Base-by-base conservation (phyloP, 2,888 invertebrate genomes). In the Amphiduros pacificus region DNA sequence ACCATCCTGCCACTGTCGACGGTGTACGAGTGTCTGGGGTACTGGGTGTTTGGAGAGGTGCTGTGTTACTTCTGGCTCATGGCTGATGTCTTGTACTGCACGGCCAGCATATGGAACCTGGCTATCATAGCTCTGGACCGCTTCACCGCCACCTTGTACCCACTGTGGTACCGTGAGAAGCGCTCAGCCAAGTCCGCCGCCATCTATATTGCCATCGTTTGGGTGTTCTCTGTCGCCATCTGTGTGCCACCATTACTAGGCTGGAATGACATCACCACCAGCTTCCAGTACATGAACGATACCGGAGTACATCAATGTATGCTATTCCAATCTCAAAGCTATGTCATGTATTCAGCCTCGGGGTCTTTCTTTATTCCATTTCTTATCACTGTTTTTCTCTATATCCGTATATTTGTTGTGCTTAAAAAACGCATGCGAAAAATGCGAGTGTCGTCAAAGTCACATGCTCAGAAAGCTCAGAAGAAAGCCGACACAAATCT, bases 61-160 rank as follows among this genome's bases (percentile, higher is more conserved):
- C 72, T 78, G 67, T 83, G 85, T 71, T 79, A 83, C 63, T 73
- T 85, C 60, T 85, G 84, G 83, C 81, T 85, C 17, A 80, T 82
- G 0, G 77, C 83, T 50, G 82, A 83, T 66, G 82, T 82, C 1
- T 71, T 83, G 20, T 80, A 78, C 68, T 82, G 82, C 68, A 82
- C 82, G 3, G 82, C 82, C 2, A 82, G 82, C 17, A 80, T 83
- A 26, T 83, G 82, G 82, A 79, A 80, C 44, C 70, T 83, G 26
- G 79, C 79, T 62, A 78, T 80, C 27, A 81, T 83, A 26, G 82
- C 82, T 3, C 75, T 81, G 14, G 82, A 83, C 65, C 73, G 82
- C 1, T 82, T 79, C 67, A 78, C 81, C 3, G 82, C 82, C 3
- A 83, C 82, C 1, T 74, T 79, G n/a, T 81, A 81, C 61, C 82